Percentiles rank a stretch among this genome's conserved stretches.
These are phyloP conservation scores for Epizoanthus scotinus DNA, from an alignment of 92 coral and sea anemone species.

Conservation along the genomic window DNA sequence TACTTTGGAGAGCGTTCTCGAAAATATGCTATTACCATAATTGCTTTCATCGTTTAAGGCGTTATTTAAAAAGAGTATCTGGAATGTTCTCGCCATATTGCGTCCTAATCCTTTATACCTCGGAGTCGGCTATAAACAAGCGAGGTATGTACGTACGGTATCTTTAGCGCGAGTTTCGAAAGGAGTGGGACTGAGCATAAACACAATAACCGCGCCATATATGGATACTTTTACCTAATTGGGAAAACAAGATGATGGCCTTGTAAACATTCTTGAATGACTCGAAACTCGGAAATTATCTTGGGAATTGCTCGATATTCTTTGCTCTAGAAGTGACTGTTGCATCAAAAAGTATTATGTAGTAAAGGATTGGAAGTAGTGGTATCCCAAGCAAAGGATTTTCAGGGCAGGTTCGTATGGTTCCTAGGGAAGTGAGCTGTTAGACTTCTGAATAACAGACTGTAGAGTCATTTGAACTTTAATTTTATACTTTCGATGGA, in stretches of 20 bases:
- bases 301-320: neutral
- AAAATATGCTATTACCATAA: too few species aligned
- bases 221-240: neutral
- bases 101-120: too few species aligned
- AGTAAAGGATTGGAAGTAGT: neutral
- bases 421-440: neutral
- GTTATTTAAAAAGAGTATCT: too few species aligned
- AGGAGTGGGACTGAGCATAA: too few species aligned
- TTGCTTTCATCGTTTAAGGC: too few species aligned
- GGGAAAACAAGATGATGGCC: constrained; percentile 18
- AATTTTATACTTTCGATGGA: constrained; percentile 45
- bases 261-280: constrained; percentile 26
- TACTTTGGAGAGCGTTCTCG: too few species aligned
- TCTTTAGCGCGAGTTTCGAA: too few species aligned
- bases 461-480: neutral
- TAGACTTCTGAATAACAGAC: neutral
- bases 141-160: too few species aligned
- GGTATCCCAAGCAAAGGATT: neutral
- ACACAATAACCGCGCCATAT: neutral
- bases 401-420: neutral
- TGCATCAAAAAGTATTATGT: neutral
- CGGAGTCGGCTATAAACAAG: too few species aligned
- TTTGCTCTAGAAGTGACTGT: constrained; percentile 8
- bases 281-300: neutral
- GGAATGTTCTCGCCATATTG: too few species aligned